phyloP scores from a whole-genome alignment of 2,888 invertebrate species.

The Stenodera caucasica region DNA sequence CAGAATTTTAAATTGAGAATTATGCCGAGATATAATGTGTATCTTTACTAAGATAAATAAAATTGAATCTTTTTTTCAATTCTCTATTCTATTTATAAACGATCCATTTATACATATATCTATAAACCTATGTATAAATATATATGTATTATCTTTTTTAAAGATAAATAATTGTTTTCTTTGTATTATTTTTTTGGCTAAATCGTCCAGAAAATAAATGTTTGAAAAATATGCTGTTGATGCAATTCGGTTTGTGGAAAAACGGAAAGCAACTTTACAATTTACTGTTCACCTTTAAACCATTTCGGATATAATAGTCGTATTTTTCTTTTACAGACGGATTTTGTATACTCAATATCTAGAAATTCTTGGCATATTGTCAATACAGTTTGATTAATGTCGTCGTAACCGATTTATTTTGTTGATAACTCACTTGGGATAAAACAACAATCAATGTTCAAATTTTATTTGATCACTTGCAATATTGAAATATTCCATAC shows the following conservation, averaged over 20 bases:
- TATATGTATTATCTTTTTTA: background rate
- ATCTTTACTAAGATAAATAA: conserved; percentile 2
- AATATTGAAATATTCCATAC: too few relatives aligned
- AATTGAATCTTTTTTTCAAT: background rate
- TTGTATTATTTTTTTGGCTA: conserved; percentile 18
- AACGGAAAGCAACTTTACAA: conserved; percentile 20
- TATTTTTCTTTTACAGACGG: conserved; percentile 31
- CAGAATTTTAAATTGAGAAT: conserved; percentile 3
- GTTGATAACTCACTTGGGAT: conserved; percentile 25
- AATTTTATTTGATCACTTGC: too few relatives aligned
- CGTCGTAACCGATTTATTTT: conserved; percentile 27
- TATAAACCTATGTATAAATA: too few relatives aligned
- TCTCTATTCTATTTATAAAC: background rate
- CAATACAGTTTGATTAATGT: conserved; percentile 31
- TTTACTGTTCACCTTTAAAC: conserved; percentile 33
- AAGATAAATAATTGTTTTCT: conserved; percentile 21
- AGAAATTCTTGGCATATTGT: conserved; percentile 33
- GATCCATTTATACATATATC: too few relatives aligned
- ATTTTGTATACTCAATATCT: conserved; percentile 33
- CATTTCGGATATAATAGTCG: conserved; percentile 33
- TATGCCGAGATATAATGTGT: background rate
- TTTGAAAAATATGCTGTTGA: conserved; percentile 30
- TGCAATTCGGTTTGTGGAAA: conserved; percentile 26
- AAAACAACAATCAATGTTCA: background rate
- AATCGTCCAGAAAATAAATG: conserved; percentile 19